phyloP scores from a whole-genome alignment of 2,888 invertebrate genomes.

The Epinotia demarniana region DNA sequence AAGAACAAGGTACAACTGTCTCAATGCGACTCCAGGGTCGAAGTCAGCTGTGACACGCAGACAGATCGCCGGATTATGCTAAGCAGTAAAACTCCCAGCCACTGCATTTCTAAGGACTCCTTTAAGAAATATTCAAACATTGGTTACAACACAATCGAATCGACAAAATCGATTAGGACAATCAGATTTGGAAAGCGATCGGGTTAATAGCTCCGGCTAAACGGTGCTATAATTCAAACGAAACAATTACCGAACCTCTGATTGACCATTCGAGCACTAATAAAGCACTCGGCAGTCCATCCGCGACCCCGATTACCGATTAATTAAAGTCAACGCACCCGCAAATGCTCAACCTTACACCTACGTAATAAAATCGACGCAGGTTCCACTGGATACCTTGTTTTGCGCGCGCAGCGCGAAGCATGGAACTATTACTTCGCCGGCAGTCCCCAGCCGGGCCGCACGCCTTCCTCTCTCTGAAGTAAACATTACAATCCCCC shows the following conservation, averaged over 20 bases:
- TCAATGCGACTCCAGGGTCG: slow-evolving; percentile 5
- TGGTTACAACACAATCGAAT: neutral
- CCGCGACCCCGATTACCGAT: slow-evolving; percentile 56
- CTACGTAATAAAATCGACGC: slow-evolving; percentile 78
- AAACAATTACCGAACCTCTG: slow-evolving; percentile 26
- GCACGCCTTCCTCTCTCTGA: slow-evolving; percentile 71
- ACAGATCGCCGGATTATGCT: slow-evolving; percentile 38
- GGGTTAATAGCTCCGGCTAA: slow-evolving; percentile 21
- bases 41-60: slow-evolving; percentile 17
- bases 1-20: slow-evolving; percentile 6
- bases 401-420: slow-evolving; percentile 75
- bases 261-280: slow-evolving; percentile 49
- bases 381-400: slow-evolving; percentile 46
- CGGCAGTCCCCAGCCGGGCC: slow-evolving; percentile 82
- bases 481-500: slow-evolving; percentile 71
- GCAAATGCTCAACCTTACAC: slow-evolving; percentile 70
- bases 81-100: slow-evolving; percentile 16
- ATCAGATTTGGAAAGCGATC: slow-evolving; percentile 24
- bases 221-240: slow-evolving; percentile 36
- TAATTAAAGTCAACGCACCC: slow-evolving; percentile 64
- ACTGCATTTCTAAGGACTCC: slow-evolving; percentile 19
- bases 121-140: neutral
- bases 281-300: slow-evolving; percentile 50
- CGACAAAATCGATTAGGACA: slow-evolving; percentile 4
- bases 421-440: slow-evolving; percentile 71